Percentiles rank a stretch among this genome's conserved stretches.
phyloP scores from a whole-genome alignment of 2,113 vertebrate species.

The Trichechus manatus region DNA sequence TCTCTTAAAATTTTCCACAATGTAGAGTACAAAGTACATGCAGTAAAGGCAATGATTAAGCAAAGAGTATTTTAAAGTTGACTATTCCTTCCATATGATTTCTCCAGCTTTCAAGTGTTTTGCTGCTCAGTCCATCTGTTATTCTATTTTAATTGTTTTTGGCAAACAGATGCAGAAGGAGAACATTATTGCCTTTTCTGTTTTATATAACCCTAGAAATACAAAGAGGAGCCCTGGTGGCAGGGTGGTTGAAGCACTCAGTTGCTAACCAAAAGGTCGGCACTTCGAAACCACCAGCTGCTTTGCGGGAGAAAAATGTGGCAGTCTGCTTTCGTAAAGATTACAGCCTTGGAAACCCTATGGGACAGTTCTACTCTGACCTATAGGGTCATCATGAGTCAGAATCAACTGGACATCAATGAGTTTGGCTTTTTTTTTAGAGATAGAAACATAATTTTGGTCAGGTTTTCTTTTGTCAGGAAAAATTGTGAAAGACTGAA shows the following conservation, averaged over 20 bases:
- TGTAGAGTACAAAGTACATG: background rate
- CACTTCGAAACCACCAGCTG: too few species aligned
- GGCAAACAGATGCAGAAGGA: constrained; percentile 67
- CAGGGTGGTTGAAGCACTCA: too few species aligned
- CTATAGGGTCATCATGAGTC: too few species aligned
- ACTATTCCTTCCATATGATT: constrained; percentile 66
- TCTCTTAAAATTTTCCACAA: constrained; percentile 50
- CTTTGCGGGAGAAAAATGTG: too few species aligned
- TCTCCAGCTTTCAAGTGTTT: constrained; percentile 61
- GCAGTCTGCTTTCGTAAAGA: too few species aligned
- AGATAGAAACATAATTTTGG: constrained; percentile 52
- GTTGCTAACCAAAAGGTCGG: too few species aligned
- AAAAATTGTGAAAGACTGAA: constrained; percentile 41
- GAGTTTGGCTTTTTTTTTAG: background rate
- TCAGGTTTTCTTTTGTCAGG: constrained; percentile 54
- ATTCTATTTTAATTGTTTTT: constrained; percentile 74
- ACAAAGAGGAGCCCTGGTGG: background rate
- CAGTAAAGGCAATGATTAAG: constrained; percentile 56
- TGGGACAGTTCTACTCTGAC: too few species aligned
- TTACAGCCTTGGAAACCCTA: too few species aligned
- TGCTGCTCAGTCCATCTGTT: constrained; percentile 69
- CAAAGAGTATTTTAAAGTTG: constrained; percentile 58
- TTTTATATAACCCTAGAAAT: constrained; percentile 68
- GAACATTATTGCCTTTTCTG: constrained; percentile 65
- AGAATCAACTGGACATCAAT: too few species aligned